Evolutionary conservation across 2,888 invertebrate genomes (phyloP), one percentile per base, ranked within the genome.

Genomic region (Drosophila suboccidentalis): DNA sequence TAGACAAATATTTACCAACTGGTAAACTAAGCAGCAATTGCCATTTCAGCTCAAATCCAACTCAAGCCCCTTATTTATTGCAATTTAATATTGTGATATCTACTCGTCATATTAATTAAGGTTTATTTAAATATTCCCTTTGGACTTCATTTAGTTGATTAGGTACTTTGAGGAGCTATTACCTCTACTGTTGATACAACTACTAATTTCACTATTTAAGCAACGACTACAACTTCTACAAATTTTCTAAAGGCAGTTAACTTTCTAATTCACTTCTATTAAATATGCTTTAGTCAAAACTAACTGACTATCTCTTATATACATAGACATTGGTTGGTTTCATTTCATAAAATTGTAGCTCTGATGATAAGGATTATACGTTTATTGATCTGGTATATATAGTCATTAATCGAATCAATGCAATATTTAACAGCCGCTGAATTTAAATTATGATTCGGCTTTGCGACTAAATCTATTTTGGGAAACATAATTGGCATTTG

Each of bases 401-500:
- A 26, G 43, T 41, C 47, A 62, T 64, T 58, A 54, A 51, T 32
- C 46, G 22, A 46, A 54, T 66, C 55, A 51, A 49, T 32, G 13
- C 36, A 53, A 69, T 73, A 59, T 59, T 46, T 47, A 55, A 22
- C 60, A 44, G 32, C 54, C 73, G 77, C 77, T 86, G 72, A 80
- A 83, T 83, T 88, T 70, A 71, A 78, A 86, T 78, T 88, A 73
- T 83, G 78, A 82, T 88, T 88, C 78, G 71, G 65, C 64, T 78
- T 66, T 50, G 68, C 55, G 59, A 67, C 72, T 71, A 75, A 84
- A 84, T 87, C 87, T 78, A 74, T 78, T 82, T 80, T 59, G 54
- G 36, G 51, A 65, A 64, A 57, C 72, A 54, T 82, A 86, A 86
- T 86, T 81, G 81, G 75, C 73, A 54, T 69, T 36, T 57, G 78